These are phyloP conservation scores for Sternotherus odoratus DNA, from an alignment of 2,797 vertebrate genomes.

Conservation along the genomic window DNA sequence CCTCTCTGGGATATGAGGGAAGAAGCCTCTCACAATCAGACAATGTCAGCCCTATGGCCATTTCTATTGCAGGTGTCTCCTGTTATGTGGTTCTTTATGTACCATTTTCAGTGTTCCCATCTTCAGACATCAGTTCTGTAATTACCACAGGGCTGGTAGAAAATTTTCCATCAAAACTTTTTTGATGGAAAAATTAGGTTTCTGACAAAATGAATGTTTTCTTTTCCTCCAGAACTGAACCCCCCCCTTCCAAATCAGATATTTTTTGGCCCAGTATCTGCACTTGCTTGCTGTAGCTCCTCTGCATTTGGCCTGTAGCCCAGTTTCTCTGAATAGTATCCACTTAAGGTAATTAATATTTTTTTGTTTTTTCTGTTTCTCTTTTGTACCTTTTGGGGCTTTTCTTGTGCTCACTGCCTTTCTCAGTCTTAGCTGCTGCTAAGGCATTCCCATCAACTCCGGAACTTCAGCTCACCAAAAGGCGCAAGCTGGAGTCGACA, in stretches of 20 bases:
- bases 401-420: background rate
- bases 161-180: background rate
- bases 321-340: background rate
- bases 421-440: background rate
- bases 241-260: background rate
- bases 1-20: rapidly evolving
- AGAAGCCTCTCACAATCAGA: background rate
- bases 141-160: background rate
- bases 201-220: background rate
- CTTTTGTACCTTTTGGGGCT: background rate
- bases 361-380: background rate
- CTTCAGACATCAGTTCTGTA: background rate
- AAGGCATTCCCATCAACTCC: too few species aligned
- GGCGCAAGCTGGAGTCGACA: too few species aligned
- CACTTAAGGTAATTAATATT: background rate
- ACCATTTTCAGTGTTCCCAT: background rate
- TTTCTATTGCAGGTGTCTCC: background rate
- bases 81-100: background rate
- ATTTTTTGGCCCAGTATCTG: background rate
- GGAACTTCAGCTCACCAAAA: too few species aligned
- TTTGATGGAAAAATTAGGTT: background rate
- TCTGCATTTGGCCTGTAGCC: background rate
- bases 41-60: background rate
- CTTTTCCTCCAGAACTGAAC: background rate
- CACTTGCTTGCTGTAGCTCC: background rate